Conservation (phyloP, 2,888 invertebrate genomes). For the Rhorus exstirpatorius region DNA sequence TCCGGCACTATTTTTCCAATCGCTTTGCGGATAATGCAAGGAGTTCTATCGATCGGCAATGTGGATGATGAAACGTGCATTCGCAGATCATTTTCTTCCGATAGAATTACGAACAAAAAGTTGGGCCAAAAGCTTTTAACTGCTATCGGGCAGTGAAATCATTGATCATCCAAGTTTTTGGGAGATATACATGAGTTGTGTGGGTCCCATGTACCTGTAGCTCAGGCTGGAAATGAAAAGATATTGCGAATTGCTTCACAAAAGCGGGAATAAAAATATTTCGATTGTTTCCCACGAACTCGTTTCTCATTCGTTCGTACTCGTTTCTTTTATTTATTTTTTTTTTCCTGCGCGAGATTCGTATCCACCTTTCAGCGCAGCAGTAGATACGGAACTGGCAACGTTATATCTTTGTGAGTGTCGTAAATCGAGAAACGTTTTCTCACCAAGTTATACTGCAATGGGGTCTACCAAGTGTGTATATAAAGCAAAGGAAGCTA, state of each 20-base stretch:
- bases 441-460: constrained; percentile 51
- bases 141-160: too few relatives aligned
- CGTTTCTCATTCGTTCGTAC: neutral
- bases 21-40: too few relatives aligned
- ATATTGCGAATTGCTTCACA: constrained; percentile 12
- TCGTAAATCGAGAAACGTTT: constrained; percentile 67
- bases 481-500: constrained; percentile 28
- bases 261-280: constrained; percentile 4
- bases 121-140: too few relatives aligned
- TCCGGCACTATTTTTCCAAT: neutral
- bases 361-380: constrained; percentile 32
- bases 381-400: constrained; percentile 42
- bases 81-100: too few relatives aligned
- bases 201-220: too few relatives aligned
- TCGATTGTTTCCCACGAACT: constrained; percentile 44
- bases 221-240: neutral
- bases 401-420: constrained; percentile 23
- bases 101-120: too few relatives aligned
- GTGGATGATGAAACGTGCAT: too few relatives aligned
- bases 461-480: constrained; percentile 15
- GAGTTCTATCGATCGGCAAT: too few relatives aligned
- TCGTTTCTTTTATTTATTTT: neutral
- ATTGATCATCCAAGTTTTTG: too few relatives aligned
- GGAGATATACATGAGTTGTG: too few relatives aligned
- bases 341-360: constrained; percentile 30